Evolutionary conservation across 1,140 invertebrate genomes (phyloP), one percentile per base, ranked within the genome.

Genomic region (Cyclargus thomasi): DNA sequence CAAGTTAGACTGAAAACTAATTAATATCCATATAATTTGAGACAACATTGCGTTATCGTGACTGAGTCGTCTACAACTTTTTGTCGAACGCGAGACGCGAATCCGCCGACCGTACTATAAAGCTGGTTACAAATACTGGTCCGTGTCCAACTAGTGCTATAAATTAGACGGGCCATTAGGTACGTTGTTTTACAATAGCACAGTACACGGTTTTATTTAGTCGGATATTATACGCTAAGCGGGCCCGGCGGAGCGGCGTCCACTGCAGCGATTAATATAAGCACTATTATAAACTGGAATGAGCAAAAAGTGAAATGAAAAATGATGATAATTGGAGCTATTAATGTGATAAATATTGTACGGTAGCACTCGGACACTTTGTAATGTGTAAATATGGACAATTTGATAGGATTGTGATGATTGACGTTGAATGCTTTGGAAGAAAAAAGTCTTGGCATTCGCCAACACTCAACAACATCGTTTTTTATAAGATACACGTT

Each of bases 161-260:
- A 71, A 71, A 71, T 68, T 71, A 71, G 55, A 62, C 39, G 66
- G 53, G 21, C 66, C 67, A 71, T 71, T 71, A 71, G 66, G 36
- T 59, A 47, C 53, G 53, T 65, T 67, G 65, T 66, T 67, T 70
- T 70, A 66, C 62, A 63, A 35, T 63, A 36, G 22, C n/a, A 36
- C 22, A 35, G 62, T 29, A 8, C 29, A 36, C 22, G 16, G 62
- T 63, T 63, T 63, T 63, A 63, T 63, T 63, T 63, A 23, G 62
- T 35, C 62, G 62, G 62, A n/a, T 63, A 63, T 16, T 63, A 63
- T 63, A 29, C 22, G 29, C 62, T 63, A 36, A 16, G 20, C 62
- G 22, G 22, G 17, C 29, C 22, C 55, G 55, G n/a, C 53, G 18
- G 20, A 59, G 20, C 20, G 55, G 55, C 55, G 20, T 59, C 18